Conservation (phyloP, 2,113 vertebrate species). For the Neoarius graeffei region DNA sequence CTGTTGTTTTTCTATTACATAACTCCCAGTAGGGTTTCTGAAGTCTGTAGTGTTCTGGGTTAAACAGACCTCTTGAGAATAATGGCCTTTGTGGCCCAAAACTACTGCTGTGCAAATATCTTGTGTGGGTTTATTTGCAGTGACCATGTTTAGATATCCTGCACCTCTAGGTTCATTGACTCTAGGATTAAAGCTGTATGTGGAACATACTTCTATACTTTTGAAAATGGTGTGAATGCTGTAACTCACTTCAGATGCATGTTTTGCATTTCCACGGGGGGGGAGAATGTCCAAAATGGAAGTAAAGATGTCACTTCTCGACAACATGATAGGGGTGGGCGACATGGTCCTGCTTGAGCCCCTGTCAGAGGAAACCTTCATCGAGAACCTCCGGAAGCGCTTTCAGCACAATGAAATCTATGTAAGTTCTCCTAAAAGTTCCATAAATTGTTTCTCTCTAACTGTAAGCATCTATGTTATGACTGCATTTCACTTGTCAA, state of each 20-base stretch:
- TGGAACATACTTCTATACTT: neutral
- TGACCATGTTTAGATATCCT: slow-evolving; percentile 60
- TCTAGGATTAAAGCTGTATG: neutral
- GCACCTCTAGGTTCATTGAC: neutral
- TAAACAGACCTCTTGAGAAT: slow-evolving; percentile 54
- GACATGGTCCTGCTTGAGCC: slow-evolving; percentile 98
- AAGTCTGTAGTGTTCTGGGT: slow-evolving; percentile 41
- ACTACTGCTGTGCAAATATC: slow-evolving; percentile 63
- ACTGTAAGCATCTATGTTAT: neutral
- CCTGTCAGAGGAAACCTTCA: slow-evolving; percentile 87
- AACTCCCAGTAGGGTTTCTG: slow-evolving; percentile 60
- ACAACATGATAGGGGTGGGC: slow-evolving; percentile 96
- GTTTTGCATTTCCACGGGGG: slow-evolving; percentile 57
- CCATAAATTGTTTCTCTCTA: neutral
- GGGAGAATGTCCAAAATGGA: slow-evolving; percentile 89
- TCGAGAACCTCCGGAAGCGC: slow-evolving; percentile 89
- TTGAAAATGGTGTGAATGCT: slow-evolving; percentile 26
- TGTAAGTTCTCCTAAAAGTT: slow-evolving; percentile 84
- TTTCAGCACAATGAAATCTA: slow-evolving; percentile 95
- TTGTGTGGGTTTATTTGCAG: slow-evolving; percentile 60
- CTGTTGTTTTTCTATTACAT: slow-evolving; percentile 56
- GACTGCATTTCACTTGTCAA: neutral
- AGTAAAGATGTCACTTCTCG: slow-evolving; percentile 94
- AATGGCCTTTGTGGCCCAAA: slow-evolving; percentile 50
- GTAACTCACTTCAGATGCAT: slow-evolving; percentile 22